Evolutionary conservation across 2,113 vertebrate species (phyloP), one percentile per base, ranked within the genome.

Genomic region (Sinocyclocheilus anophthalmus): DNA sequence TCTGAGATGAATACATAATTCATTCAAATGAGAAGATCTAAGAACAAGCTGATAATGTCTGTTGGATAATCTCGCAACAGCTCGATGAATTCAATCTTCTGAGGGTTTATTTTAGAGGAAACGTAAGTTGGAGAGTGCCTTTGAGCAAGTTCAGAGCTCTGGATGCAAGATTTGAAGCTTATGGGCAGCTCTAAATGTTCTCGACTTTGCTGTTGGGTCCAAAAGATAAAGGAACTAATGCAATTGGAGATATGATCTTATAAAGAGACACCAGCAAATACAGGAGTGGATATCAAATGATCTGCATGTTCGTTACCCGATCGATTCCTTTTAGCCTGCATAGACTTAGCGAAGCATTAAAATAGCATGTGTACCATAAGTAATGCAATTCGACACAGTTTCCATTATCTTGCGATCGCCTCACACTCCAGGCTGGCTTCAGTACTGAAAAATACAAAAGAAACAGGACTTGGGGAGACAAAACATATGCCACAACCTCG

Each of bases 21-120:
- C 55, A 61, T 79, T 70, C 20, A 73, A 84, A 75, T 45, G 72
- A 72, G 37, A 42, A 77, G 83, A 30, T 76, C 24, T 77, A 39
- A 65, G 55, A 61, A 77, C 59, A 67, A 30, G 37, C 79, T 67
- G 12, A 67, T 67, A 81, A 48, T 67, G 78, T 39, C 33, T 81
- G 22, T 81, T 24, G 33, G 37, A 81, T 81, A 81, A 81, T 63
- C 78, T 61, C 3, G 20, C 20, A 61, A 39, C 77, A 16, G 78
- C 59, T 67, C 50, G 59, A 67, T 81, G 67, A 48, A 80, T 61
- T 80, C 20, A 79, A 79, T 45, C 72, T 75, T 48, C 73, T 50
- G 42, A 61, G 77, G 55, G 77, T 79, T 42, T 61, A 20, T 79
- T 79, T 59, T 14, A 37, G 33, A 14, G 20, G 76, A 57, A 78